Evolutionary conservation across 1,140 invertebrate species (phyloP).

Genomic region (Subanguina moxae): DNA sequence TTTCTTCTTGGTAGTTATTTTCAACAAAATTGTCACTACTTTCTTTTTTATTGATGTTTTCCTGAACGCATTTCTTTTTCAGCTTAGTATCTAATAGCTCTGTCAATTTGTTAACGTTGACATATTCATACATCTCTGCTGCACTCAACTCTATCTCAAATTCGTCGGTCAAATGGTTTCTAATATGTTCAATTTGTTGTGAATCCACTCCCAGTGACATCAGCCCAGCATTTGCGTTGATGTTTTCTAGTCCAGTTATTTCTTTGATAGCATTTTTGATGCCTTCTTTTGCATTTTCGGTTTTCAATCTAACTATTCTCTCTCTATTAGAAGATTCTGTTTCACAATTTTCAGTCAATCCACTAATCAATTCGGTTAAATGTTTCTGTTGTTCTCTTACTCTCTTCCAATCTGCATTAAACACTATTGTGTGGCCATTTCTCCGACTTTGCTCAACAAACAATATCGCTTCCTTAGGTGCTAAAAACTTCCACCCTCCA

Average conservation of each 20-base stretch:
- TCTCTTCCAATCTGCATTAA: conserved; percentile 6
- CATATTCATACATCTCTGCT: conserved; percentile 35
- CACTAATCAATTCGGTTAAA: conserved; percentile 6
- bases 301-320: neutral
- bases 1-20: no score
- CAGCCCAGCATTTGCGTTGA: conserved; percentile 15
- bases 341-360: neutral
- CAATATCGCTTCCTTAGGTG: neutral
- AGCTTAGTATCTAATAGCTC: neutral
- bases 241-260: conserved; percentile 13
- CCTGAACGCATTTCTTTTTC: neutral
- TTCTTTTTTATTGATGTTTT: neutral
- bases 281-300: neutral
- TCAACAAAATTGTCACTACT: neutral
- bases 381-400: conserved; percentile 10
- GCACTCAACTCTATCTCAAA: conserved; percentile 23
- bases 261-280: conserved; percentile 3
- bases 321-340: neutral
- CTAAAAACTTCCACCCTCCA: conserved; percentile 7
- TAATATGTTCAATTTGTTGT: conserved; percentile 31
- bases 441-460: neutral
- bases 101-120: conserved; percentile 22
- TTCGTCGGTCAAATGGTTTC: neutral
- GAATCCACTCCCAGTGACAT: conserved; percentile 37
- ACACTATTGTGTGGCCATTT: conserved; percentile 13